phyloP scores from a whole-genome alignment of 1,140 invertebrate species.

The Rhyacophila brunnea region DNA sequence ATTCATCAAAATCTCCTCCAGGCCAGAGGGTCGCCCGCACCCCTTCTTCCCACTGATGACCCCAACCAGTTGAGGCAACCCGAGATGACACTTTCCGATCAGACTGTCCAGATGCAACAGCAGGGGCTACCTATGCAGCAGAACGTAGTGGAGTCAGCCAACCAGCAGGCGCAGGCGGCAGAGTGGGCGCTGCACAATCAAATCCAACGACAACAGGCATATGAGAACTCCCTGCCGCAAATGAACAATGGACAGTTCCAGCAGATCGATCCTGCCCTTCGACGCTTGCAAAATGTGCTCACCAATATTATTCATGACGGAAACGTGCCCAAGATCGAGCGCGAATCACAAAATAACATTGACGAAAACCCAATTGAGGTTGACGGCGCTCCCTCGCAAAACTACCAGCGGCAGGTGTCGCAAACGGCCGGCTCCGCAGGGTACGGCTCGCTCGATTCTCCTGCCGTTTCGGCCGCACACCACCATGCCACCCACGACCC shows the following conservation, averaged over 20 bases:
- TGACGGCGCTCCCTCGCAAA: conserved; percentile 23
- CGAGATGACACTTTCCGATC: conserved; percentile 52
- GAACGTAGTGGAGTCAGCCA: conserved; percentile 54
- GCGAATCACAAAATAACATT: too few relatives aligned
- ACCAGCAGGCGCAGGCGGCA: conserved; percentile 44
- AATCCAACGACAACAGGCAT: conserved; percentile 17
- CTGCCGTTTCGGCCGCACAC: conserved; percentile 42
- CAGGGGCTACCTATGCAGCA: conserved; percentile 54
- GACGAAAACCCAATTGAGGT: conserved; percentile 17
- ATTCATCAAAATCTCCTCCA: conserved; percentile 53
- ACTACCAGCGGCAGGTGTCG: conserved; percentile 37
- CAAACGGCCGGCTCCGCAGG: conserved; percentile 21
- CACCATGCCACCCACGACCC: conserved; percentile 48
- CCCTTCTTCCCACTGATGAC: conserved; percentile 40
- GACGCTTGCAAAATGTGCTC: conserved; percentile 50
- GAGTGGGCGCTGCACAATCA: too few relatives aligned
- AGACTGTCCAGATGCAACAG: conserved; percentile 60
- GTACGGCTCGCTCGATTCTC: conserved; percentile 32
- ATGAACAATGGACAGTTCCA: conserved; percentile 26
- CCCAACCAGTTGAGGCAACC: conserved; percentile 49
- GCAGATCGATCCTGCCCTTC: conserved; percentile 49
- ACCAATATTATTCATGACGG: conserved; percentile 45
- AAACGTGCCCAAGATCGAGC: too few relatives aligned
- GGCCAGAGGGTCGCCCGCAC: conserved; percentile 46
- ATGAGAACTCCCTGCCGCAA: conserved; percentile 5